phyloP scores from a whole-genome alignment of 2,888 invertebrate species.

The Stenichneumon culpator region DNA sequence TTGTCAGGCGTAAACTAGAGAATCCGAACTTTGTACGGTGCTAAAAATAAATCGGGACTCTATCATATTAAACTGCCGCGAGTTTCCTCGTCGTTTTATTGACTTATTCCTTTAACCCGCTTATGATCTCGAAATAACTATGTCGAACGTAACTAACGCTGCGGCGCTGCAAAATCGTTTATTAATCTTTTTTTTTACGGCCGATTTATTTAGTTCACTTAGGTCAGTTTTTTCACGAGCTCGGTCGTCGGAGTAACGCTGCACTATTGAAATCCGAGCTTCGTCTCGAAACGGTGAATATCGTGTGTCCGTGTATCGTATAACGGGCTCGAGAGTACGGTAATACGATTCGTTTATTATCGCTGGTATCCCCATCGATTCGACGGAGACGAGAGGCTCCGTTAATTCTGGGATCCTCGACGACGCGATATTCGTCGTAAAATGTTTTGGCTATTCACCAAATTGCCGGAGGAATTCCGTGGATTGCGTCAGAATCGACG shows the following conservation, averaged over 20 bases:
- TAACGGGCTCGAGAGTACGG: not conserved
- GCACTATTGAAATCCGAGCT: slow-evolving; percentile 15
- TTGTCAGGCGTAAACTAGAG: not conserved
- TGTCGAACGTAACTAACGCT: not conserved
- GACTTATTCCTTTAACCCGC: slow-evolving; percentile 33
- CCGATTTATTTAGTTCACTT: not conserved
- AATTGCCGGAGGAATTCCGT: slow-evolving; percentile 69
- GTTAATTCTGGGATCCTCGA: slow-evolving; percentile 14
- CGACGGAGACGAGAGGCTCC: not conserved
- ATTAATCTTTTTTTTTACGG: not conserved
- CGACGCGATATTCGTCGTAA: slow-evolving; percentile 70
- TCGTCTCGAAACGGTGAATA: slow-evolving; percentile 1
- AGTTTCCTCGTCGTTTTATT: slow-evolving; percentile 45
- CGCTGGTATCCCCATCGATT: not conserved
- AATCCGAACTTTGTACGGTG: slow-evolving; percentile 48
- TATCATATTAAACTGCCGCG: slow-evolving; percentile 30
- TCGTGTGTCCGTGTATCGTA: slow-evolving; percentile 2
- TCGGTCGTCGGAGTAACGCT: not conserved
- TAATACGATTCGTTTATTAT: slow-evolving; percentile 7
- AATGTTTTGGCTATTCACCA: slow-evolving; percentile 75
- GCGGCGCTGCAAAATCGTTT: not conserved
- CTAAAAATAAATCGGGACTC: slow-evolving; percentile 13
- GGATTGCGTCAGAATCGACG: slow-evolving; percentile 76
- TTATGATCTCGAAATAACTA: slow-evolving; percentile 47
- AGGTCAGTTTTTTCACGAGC: not conserved